phyloP scores from a whole-genome alignment of 2,797 vertebrate species.

The Gymnocypris eckloni region DNA sequence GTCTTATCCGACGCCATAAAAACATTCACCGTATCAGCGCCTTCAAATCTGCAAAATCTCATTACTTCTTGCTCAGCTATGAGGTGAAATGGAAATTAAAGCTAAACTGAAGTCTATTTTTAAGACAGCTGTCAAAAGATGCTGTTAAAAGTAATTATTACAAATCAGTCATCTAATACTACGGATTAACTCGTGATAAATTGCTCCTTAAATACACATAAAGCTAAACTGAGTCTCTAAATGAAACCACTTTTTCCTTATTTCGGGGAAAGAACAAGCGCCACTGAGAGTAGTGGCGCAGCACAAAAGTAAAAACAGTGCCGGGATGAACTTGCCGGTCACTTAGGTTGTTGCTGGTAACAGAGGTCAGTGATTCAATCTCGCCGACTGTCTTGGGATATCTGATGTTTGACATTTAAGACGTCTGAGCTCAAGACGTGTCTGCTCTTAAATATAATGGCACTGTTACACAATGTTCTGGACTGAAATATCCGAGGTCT shows the following conservation, averaged over 20 bases:
- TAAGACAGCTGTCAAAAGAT: constrained; percentile 12
- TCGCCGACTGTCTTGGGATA: not conserved
- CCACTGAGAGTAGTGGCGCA: not conserved
- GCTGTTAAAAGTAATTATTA: constrained; percentile 29
- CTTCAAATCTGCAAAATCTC: constrained; percentile 32
- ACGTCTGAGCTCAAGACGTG: not conserved
- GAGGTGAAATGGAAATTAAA: constrained; percentile 21
- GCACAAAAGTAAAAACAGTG: not conserved
- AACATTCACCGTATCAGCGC: not conserved
- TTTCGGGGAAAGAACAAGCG: not conserved
- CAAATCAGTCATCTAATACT: constrained; percentile 29
- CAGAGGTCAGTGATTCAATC: constrained; percentile 27
- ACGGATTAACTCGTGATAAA: constrained; percentile 12
- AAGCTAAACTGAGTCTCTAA: constrained; percentile 16
- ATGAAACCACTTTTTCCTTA: not conserved
- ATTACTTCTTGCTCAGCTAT: not conserved
- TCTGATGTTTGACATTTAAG: constrained; percentile 44
- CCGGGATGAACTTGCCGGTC: not conserved
- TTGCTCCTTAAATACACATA: constrained; percentile 19
- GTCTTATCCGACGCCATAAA: constrained; percentile 11
- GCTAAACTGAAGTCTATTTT: constrained; percentile 20
- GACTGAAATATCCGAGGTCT: constrained; percentile 14
- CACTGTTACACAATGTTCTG: constrained; percentile 7
- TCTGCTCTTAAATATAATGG: constrained; percentile 17
- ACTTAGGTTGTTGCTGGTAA: not conserved